These are phyloP conservation scores for Ariopsis seemanni DNA, from an alignment of 2,113 vertebrate species.

Conservation along the genomic window DNA sequence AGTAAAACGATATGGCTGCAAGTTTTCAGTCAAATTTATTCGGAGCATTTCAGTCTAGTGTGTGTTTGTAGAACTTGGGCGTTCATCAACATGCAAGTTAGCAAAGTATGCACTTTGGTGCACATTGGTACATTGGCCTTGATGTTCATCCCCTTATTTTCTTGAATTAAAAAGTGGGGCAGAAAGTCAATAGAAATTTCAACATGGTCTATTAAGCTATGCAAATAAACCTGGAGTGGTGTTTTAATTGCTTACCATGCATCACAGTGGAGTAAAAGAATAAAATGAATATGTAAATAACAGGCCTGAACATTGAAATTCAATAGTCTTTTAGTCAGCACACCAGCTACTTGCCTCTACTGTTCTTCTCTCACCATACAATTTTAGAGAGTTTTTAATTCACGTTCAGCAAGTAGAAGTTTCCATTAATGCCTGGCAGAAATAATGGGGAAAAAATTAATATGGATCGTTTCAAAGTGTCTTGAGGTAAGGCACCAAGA, in stretches of 20 bases:
- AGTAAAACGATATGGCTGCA: too few species aligned
- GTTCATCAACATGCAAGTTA: background rate
- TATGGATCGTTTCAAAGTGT: background rate
- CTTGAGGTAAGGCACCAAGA: background rate
- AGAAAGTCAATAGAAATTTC: slow-evolving; percentile 65
- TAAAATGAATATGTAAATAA: slow-evolving; percentile 67
- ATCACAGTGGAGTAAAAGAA: slow-evolving; percentile 61
- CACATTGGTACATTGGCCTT: background rate
- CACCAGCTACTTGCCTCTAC: slow-evolving; percentile 57
- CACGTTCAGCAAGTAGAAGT: slow-evolving; percentile 65
- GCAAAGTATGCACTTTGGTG: background rate
- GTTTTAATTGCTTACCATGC: slow-evolving; percentile 70
- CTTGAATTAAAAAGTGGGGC: slow-evolving; percentile 14
- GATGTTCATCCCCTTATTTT: slow-evolving; percentile 18
- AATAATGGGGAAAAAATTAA: slow-evolving; percentile 22
- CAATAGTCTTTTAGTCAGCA: slow-evolving; percentile 69
- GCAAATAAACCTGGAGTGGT: slow-evolving; percentile 66
- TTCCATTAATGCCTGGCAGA: slow-evolving; percentile 33
- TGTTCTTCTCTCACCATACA: slow-evolving; percentile 62
- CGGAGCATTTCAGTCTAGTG: background rate
- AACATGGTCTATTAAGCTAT: slow-evolving; percentile 70
- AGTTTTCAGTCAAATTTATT: background rate
- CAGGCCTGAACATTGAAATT: slow-evolving; percentile 71
- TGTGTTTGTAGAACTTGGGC: background rate
- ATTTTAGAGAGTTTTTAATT: slow-evolving; percentile 73